Conservation (phyloP, 2,113 vertebrate genomes). For the Blennius ocellaris region DNA sequence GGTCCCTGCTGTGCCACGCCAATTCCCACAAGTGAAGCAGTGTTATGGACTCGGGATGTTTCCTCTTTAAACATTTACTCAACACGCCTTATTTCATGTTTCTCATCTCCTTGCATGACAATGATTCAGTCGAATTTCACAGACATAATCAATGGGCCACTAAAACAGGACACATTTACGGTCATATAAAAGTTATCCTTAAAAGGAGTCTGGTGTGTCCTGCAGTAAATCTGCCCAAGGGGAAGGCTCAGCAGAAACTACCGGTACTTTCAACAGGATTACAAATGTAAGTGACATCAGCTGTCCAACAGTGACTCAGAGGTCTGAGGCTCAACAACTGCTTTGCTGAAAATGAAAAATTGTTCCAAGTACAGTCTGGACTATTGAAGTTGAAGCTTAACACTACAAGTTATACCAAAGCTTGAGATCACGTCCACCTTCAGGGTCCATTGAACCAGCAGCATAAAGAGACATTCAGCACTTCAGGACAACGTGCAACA, state of each 20-base stretch:
- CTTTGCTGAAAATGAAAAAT: conserved; percentile 33
- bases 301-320: conserved; percentile 29
- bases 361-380: conserved; percentile 10
- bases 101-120: conserved; percentile 17
- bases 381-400: neutral
- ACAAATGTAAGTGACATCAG: conserved; percentile 61
- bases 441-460: neutral
- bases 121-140: conserved; percentile 34
- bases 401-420: neutral
- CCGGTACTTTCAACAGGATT: conserved; percentile 59
- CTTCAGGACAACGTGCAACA: conserved; percentile 19
- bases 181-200: conserved; percentile 71
- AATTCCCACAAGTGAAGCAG: conserved; percentile 4
- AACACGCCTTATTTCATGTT: conserved; percentile 4
- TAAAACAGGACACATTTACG: conserved; percentile 58
- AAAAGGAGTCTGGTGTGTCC: conserved; percentile 68
- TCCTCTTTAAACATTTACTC: conserved; percentile 57
- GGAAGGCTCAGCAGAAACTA: conserved; percentile 58
- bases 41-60: conserved; percentile 21
- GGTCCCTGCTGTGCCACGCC: neutral
- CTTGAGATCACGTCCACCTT: neutral
- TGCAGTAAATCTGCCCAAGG: conserved; percentile 58
- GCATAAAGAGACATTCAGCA: conserved; percentile 16
- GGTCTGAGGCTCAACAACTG: neutral
- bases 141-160: conserved; percentile 56